Evolutionary conservation across 1,140 invertebrate species (phyloP).

Genomic region (Macrobrachium nipponense): DNA sequence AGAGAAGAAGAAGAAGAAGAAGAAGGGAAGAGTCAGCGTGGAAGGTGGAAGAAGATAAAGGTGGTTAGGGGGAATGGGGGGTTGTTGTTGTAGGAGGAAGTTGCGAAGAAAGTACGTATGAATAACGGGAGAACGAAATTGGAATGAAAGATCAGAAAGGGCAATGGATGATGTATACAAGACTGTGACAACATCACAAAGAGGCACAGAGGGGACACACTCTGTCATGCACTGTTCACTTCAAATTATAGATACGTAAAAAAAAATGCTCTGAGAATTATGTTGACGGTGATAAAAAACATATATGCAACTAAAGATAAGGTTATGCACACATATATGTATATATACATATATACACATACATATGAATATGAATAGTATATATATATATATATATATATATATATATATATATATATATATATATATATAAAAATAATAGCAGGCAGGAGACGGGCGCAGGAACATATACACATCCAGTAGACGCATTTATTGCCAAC

Average conservation of each 20-base stretch:
- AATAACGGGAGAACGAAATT: background rate
- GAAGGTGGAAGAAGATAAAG: background rate
- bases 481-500: too few relatives aligned
- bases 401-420: background rate
- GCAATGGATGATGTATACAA: background rate
- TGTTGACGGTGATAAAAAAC: too few relatives aligned
- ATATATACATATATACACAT: too few relatives aligned
- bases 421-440: background rate
- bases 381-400: constrained; percentile 8
- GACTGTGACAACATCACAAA: background rate
- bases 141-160: background rate
- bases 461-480: too few relatives aligned
- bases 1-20: background rate
- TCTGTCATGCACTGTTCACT: too few relatives aligned
- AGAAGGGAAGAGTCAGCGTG: background rate
- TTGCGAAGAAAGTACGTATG: background rate
- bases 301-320: too few relatives aligned
- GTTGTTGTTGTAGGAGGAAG: background rate
- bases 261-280: too few relatives aligned
- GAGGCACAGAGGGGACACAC: too few relatives aligned
- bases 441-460: too few relatives aligned
- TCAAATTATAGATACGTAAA: too few relatives aligned
- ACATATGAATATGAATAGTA: background rate
- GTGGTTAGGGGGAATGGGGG: background rate
- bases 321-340: too few relatives aligned